Conservation (phyloP, 2,113 vertebrate genomes). For the Echinops telfairi region DNA sequence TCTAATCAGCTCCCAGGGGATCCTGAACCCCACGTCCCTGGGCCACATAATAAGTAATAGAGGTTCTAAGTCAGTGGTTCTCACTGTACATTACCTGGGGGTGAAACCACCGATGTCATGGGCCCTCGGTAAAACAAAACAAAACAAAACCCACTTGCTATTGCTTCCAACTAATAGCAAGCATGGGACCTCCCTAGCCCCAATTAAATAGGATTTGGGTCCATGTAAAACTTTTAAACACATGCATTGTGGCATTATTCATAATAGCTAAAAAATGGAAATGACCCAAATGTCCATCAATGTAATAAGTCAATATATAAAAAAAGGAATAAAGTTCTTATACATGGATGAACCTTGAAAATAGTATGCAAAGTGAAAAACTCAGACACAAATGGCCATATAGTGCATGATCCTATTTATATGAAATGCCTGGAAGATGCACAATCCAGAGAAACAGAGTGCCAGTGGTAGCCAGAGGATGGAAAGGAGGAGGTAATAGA, state of each 20-base stretch:
- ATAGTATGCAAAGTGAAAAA: constrained; percentile 2
- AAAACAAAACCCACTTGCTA: too few relatives aligned
- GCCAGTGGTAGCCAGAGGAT: background rate
- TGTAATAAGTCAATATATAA: background rate
- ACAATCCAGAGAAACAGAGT: background rate
- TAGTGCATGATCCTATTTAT: background rate
- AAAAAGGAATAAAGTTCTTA: background rate
- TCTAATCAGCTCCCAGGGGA: background rate
- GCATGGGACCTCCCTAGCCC: background rate
- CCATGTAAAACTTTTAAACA: background rate
- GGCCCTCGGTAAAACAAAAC: background rate
- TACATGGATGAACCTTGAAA: background rate
- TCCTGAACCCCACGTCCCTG: background rate
- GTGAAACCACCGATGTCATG: background rate
- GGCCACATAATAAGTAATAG: background rate
- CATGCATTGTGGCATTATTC: background rate
- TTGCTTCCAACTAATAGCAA: too few relatives aligned
- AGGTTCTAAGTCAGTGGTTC: background rate
- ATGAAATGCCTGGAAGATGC: background rate
- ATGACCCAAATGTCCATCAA: background rate
- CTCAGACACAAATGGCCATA: background rate
- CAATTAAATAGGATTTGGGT: background rate
- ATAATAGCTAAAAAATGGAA: background rate
- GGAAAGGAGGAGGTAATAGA: accelerated
- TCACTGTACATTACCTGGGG: background rate